These are phyloP conservation scores for Drosophila repleta DNA, from an alignment of 1,140 invertebrate species.

Conservation along the genomic window DNA sequence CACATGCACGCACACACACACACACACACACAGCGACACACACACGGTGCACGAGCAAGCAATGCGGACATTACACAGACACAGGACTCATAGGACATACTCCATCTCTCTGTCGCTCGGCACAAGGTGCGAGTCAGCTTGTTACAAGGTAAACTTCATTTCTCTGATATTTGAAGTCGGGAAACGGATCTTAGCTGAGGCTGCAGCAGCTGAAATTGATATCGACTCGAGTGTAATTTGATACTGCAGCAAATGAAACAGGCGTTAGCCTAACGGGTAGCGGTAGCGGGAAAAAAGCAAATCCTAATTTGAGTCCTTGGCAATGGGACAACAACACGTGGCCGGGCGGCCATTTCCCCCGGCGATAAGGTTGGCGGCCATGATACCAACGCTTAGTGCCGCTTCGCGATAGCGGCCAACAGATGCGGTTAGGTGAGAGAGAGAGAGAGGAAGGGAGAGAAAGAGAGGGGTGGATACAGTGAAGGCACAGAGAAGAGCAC, in stretches of 20 bases:
- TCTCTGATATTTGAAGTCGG: conserved; percentile 51
- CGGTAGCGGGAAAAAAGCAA: conserved; percentile 1
- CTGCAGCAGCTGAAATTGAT: not conserved
- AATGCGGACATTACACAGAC: conserved; percentile 67
- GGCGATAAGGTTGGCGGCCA: conserved; percentile 66
- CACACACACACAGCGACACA: conserved; percentile 41
- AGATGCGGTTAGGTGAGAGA: conserved; percentile 31
- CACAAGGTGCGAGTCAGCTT: conserved; percentile 59
- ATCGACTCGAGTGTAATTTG: conserved; percentile 33
- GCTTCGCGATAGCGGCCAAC: conserved; percentile 54
- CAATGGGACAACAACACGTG: conserved; percentile 52
- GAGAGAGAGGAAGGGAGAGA: not conserved
- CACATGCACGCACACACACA: conserved; percentile 72
- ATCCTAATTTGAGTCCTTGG: conserved; percentile 40
- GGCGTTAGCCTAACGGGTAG: not conserved
- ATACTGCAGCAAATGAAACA: conserved; percentile 33
- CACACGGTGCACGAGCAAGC: conserved; percentile 20
- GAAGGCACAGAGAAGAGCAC: conserved; percentile 19
- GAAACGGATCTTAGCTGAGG: conserved; percentile 4
- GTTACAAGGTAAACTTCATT: conserved; percentile 79
- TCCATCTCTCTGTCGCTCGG: not conserved
- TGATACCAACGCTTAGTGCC: conserved; percentile 66
- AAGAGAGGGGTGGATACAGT: not conserved
- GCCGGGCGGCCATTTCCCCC: conserved; percentile 52
- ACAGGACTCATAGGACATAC: conserved; percentile 35